Evolutionary conservation across 1,140 invertebrate genomes (phyloP), one percentile per base, ranked within the genome.

Genomic region (Colletes gigas): DNA sequence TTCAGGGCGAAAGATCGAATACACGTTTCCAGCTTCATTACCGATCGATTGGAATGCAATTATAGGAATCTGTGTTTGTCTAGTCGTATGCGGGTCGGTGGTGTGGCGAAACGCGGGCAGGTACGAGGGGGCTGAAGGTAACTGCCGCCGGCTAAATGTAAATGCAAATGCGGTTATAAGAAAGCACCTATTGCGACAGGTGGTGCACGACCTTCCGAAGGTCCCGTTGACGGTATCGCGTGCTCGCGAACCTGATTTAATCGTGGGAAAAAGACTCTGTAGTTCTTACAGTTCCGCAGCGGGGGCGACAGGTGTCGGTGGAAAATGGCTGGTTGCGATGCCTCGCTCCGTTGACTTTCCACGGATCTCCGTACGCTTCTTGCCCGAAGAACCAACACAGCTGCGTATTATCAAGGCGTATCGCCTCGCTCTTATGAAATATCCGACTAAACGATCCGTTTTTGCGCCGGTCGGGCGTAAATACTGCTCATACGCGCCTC

Each of bases 171-270:
- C 9, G 15, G 21, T 50, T 54, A 30, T 14, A 78, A 81, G 80
- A 41, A 57, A 30, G 54, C 19, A 55, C 54, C 66, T 66, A 74
- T 78, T 41, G 39, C 79, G 70, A 77, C 90, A 91, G 90, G 89
- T 91, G 90, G 78, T 72, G 84, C 54, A 79, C 89, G 91, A 88
- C 90, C 90, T 91, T 91, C 85, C 80, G 71, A 89, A 90, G 90
- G 88, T 90, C 87, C 75, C 87, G 81, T 59, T 50, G 50, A 57
- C 50, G 66, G 63, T 83, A 86, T 85, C 80, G 71, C 67, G 84
- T 88, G 84, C 67, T 76, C 82, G 85, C 84, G 86, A 12, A 57
- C 57, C 55, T 74, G 87, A 89, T 88, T 90, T 89, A 88, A 89
- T 89, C 88, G 88, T 90, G 88, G 86, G 89, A 89, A 90, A 87